These are phyloP conservation scores for Agrypnus murinus DNA, from an alignment of 2,888 invertebrate genomes.

Conservation along the genomic window DNA sequence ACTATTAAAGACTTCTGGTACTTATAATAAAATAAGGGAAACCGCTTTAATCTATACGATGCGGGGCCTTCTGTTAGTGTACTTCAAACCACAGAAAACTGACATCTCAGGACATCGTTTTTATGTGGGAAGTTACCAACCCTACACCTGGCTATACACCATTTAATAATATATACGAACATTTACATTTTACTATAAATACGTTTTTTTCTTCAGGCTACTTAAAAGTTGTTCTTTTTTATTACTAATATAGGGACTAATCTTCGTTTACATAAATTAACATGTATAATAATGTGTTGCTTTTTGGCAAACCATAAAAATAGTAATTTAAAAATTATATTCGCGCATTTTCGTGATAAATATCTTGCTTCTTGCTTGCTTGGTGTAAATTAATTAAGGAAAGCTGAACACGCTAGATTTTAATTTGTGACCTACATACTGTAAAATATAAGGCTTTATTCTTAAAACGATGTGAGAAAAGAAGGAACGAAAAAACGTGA, in stretches of 20 bases:
- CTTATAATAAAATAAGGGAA: constrained; percentile 40
- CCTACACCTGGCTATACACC: constrained; percentile 49
- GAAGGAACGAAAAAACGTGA: too few relatives aligned
- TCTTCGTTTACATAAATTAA: constrained; percentile 29
- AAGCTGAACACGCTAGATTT: constrained; percentile 1
- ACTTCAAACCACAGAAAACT: constrained; percentile 48
- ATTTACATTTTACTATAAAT: constrained; percentile 42
- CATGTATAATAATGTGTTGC: constrained; percentile 3
- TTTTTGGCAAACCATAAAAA: constrained; percentile 16
- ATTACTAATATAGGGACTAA: constrained; percentile 19
- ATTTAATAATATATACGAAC: constrained; percentile 33
- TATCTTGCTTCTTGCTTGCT: too few relatives aligned
- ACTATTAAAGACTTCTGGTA: constrained; percentile 18
- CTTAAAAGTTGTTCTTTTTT: constrained; percentile 16
- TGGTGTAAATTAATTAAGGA: constrained; percentile 13
- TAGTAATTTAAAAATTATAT: constrained; percentile 11
- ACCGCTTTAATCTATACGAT: constrained; percentile 31
- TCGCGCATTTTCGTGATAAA: constrained; percentile 19
- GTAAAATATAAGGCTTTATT: too few relatives aligned
- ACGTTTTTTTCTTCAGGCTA: constrained; percentile 9
- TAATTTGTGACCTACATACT: background rate
- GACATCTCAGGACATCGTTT: constrained; percentile 48
- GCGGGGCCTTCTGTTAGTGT: constrained; percentile 55
- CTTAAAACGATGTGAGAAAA: too few relatives aligned
- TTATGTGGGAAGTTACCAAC: constrained; percentile 48